Base-by-base conservation (phyloP, 2,888 invertebrate genomes). In the Dioctria rufipes region DNA sequence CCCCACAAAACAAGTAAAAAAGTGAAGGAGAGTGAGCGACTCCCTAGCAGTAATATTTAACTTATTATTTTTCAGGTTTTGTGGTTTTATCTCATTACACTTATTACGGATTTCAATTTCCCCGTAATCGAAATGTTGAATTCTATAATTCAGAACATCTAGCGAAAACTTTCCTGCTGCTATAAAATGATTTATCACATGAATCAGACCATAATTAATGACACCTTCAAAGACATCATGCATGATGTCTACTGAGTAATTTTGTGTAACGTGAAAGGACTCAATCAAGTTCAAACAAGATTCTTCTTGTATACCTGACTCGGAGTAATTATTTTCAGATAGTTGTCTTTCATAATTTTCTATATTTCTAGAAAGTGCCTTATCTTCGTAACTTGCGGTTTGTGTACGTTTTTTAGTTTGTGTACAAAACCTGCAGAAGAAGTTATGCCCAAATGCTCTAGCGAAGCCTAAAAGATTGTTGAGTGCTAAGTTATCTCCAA, bases 161-260 rank as follows among this genome's bases (percentile, higher is more conserved):
- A 46, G 46, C 5, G 46, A 46, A 46, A 46, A 46, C 5, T 46
- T 46, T 46, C 46, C 46, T 6, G 46, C 46, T 46, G 46, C 46
- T 46, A 46, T 46, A 46, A 46, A 46, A 8, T 46, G 8, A 46
- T 46, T 46, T 6, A 46, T 46, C 46, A 46, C 58, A 84, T 83
- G 81, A 37, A 43, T 39, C 9, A 84, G 40, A 49, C 83, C 84
- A 80, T 80, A 83, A 54, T 80, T 54, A 42, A 80, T 80, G 39
- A 84, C 80, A 13, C 85, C 84, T 81, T 85, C 84, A 69, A 84
- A 84, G 13, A 85, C 69, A 61, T 85, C 85, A 82, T 84, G 85
- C 66, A 82, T 78, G 9, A 46, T 46, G 46, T 85, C 84, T 40
- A 83, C 82, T 9, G 77, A 69, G 75, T 67, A 82, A 80, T 85